A percentile compares a stretch with the other conserved stretches of the same genome.
Conservation (phyloP, 1,140 invertebrate species). For the Sinonovacula constricta region DNA sequence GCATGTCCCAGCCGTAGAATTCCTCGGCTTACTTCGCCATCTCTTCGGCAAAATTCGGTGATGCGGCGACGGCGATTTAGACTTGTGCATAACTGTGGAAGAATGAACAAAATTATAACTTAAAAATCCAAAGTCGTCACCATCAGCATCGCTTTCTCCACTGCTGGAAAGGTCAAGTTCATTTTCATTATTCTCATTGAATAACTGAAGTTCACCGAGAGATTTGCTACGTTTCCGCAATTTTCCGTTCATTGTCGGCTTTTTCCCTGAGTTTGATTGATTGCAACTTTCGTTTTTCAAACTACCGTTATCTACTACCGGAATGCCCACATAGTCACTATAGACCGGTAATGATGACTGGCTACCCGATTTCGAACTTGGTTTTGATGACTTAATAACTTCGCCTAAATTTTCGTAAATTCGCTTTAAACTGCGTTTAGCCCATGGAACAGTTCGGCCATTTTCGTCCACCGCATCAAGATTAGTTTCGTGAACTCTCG, state of each 20-base stretch:
- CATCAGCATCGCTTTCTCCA: slow-evolving; percentile 66
- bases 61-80: slow-evolving; percentile 60
- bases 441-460: slow-evolving; percentile 39
- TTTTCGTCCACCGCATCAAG: slow-evolving; percentile 37
- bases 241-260: slow-evolving; percentile 12
- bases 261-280: slow-evolving; percentile 1
- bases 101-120: slow-evolving; percentile 62
- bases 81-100: slow-evolving; percentile 70
- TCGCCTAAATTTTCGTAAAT: slow-evolving; percentile 53
- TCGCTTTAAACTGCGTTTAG: slow-evolving; percentile 45
- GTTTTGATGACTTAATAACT: slow-evolving; percentile 7
- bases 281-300: not conserved
- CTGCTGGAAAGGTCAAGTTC: slow-evolving; percentile 27
- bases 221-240: slow-evolving; percentile 63
- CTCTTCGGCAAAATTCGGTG: slow-evolving; percentile 88
- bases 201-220: slow-evolving; percentile 60
- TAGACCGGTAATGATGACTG: no score
- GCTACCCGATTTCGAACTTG: no score
- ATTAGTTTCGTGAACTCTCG: slow-evolving; percentile 35
- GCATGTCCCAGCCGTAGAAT: slow-evolving; percentile 77
- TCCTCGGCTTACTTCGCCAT: slow-evolving; percentile 87
- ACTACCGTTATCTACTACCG: slow-evolving; percentile 26
- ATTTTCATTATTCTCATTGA: slow-evolving; percentile 32
- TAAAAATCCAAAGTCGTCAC: slow-evolving; percentile 74
- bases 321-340: slow-evolving; percentile 44